Evolutionary conservation across 2,888 invertebrate species (phyloP).

Genomic region (Diadegma fenestrale): DNA sequence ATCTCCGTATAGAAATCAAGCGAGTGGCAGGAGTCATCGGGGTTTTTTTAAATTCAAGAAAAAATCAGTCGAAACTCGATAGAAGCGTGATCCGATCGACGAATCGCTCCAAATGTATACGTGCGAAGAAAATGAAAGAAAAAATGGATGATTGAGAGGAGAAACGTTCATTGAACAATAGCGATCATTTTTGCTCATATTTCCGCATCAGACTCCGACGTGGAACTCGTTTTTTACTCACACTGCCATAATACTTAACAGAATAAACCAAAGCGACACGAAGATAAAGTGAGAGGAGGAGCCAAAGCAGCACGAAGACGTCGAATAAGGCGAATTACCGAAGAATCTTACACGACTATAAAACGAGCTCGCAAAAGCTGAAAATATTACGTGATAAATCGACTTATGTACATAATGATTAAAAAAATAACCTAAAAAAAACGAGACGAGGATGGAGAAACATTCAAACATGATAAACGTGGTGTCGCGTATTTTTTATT

Average conservation of each 20-base stretch:
- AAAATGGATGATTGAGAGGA: constrained; percentile 3
- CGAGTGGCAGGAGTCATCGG: not conserved
- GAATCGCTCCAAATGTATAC: constrained; percentile 37
- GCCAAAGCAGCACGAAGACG: not conserved
- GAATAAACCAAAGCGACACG: constrained; percentile 19
- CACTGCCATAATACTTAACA: constrained; percentile 76
- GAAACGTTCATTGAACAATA: constrained; percentile 14
- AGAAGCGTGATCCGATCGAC: constrained; percentile 48
- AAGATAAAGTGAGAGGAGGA: constrained; percentile 21
- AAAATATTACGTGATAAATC: constrained; percentile 68
- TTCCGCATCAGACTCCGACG: constrained; percentile 16
- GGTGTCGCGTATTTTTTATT: constrained; percentile 45
- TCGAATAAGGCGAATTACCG: constrained; percentile 9
- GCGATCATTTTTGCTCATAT: constrained; percentile 9
- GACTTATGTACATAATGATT: constrained; percentile 75
- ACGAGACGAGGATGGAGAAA: not conserved
- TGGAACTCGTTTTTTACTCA: constrained; percentile 46
- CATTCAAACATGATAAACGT: constrained; percentile 38
- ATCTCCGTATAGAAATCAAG: not conserved
- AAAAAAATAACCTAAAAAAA: constrained; percentile 40
- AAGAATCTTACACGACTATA: constrained; percentile 52
- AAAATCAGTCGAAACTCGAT: not conserved
- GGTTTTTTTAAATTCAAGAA: not conserved
- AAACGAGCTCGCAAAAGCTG: constrained; percentile 53
- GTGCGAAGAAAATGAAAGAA: not conserved